phyloP scores from a whole-genome alignment of 2,888 invertebrate genomes.

The Empis stercorea region DNA sequence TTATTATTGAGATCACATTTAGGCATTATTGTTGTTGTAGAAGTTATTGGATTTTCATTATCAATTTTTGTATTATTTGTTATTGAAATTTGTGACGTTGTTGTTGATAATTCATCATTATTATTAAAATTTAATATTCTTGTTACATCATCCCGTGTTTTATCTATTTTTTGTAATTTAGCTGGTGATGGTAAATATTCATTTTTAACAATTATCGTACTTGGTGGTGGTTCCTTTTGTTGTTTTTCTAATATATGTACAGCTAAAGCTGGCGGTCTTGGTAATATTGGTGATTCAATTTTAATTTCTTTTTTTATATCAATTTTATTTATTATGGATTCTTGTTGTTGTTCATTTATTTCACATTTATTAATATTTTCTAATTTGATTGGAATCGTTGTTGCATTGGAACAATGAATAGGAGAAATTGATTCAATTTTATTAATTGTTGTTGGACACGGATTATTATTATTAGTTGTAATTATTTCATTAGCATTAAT shows the following conservation, averaged over 20 bases:
- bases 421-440: not conserved
- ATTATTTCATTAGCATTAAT: too few relatives aligned
- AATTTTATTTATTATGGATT: not conserved
- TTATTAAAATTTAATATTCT: constrained; percentile 27
- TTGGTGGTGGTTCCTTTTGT: constrained; percentile 8
- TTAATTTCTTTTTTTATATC: constrained; percentile 2
- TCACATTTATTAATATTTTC: too few relatives aligned
- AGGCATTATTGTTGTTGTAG: constrained; percentile 7
- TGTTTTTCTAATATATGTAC: not conserved
- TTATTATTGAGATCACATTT: constrained; percentile 12
- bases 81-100: not conserved
- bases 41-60: constrained; percentile 2
- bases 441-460: not conserved
- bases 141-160: constrained; percentile 30
- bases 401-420: too few relatives aligned
- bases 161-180: constrained; percentile 16
- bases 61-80: not conserved
- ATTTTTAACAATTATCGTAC: constrained; percentile 14
- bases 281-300: not conserved
- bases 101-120: not conserved
- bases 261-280: not conserved
- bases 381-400: too few relatives aligned
- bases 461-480: not conserved
- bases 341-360: too few relatives aligned
- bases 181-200: constrained; percentile 12